Conservation (phyloP, 2,888 invertebrate species). For the Cenopis cana region DNA sequence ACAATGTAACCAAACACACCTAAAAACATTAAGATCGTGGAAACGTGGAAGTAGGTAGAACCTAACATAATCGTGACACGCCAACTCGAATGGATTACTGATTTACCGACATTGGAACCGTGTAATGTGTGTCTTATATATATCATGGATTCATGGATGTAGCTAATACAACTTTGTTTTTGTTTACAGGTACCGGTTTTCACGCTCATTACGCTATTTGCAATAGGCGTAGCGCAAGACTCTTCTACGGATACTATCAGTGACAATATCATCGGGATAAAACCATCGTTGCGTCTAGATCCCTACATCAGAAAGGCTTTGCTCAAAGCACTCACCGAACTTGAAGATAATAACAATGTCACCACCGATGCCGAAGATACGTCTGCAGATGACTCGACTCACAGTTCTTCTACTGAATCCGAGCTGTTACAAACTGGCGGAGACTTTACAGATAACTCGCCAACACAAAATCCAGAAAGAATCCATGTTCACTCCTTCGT, state of each 20-base stretch:
- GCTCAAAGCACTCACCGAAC: slow-evolving; percentile 90
- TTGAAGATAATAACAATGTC: slow-evolving; percentile 86
- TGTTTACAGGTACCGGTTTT: slow-evolving; percentile 70
- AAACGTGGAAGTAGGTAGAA: slow-evolving; percentile 65
- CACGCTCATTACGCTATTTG: slow-evolving; percentile 60
- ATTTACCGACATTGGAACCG: slow-evolving; percentile 21
- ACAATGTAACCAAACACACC: slow-evolving; percentile 61
- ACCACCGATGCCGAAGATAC: slow-evolving; percentile 75
- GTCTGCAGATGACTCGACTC: slow-evolving; percentile 48
- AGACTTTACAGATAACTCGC: slow-evolving; percentile 64
- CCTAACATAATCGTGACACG: slow-evolving; percentile 53
- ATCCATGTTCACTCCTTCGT: slow-evolving; percentile 86
- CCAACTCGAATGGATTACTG: slow-evolving; percentile 44
- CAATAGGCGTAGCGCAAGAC: slow-evolving; percentile 65
- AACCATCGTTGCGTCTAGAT: slow-evolving; percentile 87
- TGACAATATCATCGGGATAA: slow-evolving; percentile 77
- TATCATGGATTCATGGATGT: not conserved
- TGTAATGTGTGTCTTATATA: not conserved
- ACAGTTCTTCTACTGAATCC: slow-evolving; percentile 65
- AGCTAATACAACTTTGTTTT: slow-evolving; percentile 45
- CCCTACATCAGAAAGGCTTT: slow-evolving; percentile 90
- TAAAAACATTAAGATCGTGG: slow-evolving; percentile 67
- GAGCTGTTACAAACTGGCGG: slow-evolving; percentile 66
- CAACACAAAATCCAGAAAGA: slow-evolving; percentile 59
- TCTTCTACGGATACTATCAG: slow-evolving; percentile 61